Conservation (phyloP, 2,113 vertebrate species). For the Calyptomena viridis region DNA sequence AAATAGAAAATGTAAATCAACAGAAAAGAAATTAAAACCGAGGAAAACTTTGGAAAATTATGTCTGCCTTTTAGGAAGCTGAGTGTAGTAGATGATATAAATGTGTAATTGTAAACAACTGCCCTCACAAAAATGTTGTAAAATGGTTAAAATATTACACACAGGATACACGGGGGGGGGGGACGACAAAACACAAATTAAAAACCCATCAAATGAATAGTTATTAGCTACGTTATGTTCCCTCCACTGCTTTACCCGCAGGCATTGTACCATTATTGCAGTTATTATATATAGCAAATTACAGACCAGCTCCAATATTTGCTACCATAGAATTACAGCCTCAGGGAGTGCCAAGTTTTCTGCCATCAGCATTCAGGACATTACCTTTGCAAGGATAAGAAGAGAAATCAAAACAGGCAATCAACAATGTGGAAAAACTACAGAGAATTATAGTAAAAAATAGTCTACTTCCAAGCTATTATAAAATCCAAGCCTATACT, state of each 20-base stretch:
- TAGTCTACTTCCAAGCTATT: neutral
- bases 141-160: neutral
- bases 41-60: neutral
- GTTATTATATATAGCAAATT: conserved; percentile 35
- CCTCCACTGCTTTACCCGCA: neutral
- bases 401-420: neutral
- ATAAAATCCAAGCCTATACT: neutral
- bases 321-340: neutral
- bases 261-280: neutral
- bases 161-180: neutral
- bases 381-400: neutral
- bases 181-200: neutral
- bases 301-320: neutral
- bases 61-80: neutral
- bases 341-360: neutral
- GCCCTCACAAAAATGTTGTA: neutral
- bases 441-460: neutral
- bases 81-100: neutral
- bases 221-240: conserved; percentile 35
- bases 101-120: neutral
- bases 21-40: neutral
- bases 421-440: neutral
- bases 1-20: neutral
- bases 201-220: neutral
- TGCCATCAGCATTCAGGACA: neutral